Conservation (phyloP, 2,113 vertebrate species). For the Megaceryle torquata region DNA sequence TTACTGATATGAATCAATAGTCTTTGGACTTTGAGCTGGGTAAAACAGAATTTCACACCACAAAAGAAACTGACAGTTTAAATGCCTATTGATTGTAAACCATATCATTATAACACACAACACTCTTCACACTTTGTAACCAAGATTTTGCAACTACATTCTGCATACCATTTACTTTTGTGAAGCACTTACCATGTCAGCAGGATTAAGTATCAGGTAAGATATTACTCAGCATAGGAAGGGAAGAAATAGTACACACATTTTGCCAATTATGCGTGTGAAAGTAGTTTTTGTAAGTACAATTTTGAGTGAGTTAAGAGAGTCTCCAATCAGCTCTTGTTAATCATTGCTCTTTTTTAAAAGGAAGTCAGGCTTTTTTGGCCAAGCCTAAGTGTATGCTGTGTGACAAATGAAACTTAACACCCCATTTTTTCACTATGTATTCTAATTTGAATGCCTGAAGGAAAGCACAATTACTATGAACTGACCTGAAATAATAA, state of each 20-base stretch:
- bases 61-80: neutral
- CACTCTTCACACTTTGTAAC: neutral
- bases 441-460: neutral
- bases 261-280: neutral
- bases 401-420: neutral
- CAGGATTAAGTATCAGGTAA: neutral
- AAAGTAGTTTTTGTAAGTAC: neutral
- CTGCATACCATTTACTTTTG: neutral
- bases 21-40: neutral
- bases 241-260: neutral
- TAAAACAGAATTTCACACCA: conserved; percentile 12
- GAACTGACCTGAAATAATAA: neutral
- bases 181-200: neutral
- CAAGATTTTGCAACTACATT: neutral
- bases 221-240: neutral
- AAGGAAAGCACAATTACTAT: neutral
- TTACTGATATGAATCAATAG: neutral
- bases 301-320: neutral
- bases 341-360: neutral
- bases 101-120: neutral
- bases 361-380: neutral
- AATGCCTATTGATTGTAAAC: neutral
- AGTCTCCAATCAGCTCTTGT: neutral
- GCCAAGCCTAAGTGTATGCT: neutral
- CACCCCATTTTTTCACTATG: accelerated